Evolutionary conservation across 2,888 invertebrate species (phyloP).

Genomic region (Neocrepidodera transversa): DNA sequence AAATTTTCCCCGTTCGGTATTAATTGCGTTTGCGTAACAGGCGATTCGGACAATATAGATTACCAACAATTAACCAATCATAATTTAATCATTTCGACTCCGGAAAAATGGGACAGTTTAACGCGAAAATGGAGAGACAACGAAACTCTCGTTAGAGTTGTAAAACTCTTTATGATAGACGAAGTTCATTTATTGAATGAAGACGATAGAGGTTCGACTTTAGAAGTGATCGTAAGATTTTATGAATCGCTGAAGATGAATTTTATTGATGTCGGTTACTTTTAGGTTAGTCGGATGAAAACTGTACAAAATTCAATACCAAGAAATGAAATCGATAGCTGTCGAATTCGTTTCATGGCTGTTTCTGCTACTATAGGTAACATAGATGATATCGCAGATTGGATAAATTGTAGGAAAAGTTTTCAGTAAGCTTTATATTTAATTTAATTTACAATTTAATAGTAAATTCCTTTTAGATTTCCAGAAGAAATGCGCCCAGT

Average conservation of each 20-base stretch:
- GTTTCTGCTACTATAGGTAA: constrained; percentile 83
- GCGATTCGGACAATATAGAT: constrained; percentile 75
- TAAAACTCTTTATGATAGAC: constrained; percentile 76
- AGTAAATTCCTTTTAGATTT: constrained; percentile 62
- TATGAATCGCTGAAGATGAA: no score
- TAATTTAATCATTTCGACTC: constrained; percentile 79
- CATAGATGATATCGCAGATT: constrained; percentile 75
- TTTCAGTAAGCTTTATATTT: constrained; percentile 60
- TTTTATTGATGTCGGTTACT: no score
- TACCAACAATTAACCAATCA: constrained; percentile 58
- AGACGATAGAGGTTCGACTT: constrained; percentile 72
- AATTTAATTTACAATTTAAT: neutral
- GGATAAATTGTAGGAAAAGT: constrained; percentile 69
- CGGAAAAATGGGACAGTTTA: constrained; percentile 85
- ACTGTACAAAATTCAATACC: constrained; percentile 64
- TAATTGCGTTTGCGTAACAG: constrained; percentile 74
- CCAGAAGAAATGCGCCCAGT: constrained; percentile 78
- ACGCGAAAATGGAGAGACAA: constrained; percentile 78
- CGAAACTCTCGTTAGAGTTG: constrained; percentile 66
- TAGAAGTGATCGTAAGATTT: constrained; percentile 75
- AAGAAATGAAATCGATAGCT: constrained; percentile 2
- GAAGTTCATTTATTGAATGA: constrained; percentile 82
- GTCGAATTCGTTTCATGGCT: constrained; percentile 70
- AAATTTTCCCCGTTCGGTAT: constrained; percentile 72
- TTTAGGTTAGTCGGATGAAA: constrained; percentile 72